Evolutionary conservation across 2,888 invertebrate genomes (phyloP).

Genomic region (Metacarcinus magister): DNA sequence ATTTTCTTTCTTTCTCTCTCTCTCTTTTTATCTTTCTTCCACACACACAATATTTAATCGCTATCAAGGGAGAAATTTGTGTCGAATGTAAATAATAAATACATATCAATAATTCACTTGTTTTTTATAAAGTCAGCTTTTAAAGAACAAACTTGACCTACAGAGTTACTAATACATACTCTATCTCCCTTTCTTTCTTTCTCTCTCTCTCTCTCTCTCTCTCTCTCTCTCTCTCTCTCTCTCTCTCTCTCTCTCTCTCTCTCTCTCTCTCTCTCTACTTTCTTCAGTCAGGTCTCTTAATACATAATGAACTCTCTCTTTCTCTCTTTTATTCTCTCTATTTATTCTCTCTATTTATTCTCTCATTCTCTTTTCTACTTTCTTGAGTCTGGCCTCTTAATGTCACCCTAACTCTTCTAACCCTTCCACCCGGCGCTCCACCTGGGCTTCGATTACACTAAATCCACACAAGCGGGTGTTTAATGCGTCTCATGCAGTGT

Average conservation of each 20-base stretch:
- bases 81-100: too few relatives aligned
- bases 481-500: neutral
- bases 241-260: neutral
- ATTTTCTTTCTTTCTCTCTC: too few relatives aligned
- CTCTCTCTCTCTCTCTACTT: neutral
- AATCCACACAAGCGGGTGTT: neutral
- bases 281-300: neutral
- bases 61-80: too few relatives aligned
- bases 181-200: too few relatives aligned
- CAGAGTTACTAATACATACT: too few relatives aligned
- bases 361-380: neutral
- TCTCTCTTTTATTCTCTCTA: neutral
- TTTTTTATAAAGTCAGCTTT: too few relatives aligned
- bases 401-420: neutral
- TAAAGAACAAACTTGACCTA: too few relatives aligned
- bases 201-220: too few relatives aligned
- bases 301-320: neutral
- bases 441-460: constrained; percentile 6
- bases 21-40: too few relatives aligned
- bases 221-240: neutral
- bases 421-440: neutral
- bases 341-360: too few relatives aligned
- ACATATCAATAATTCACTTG: too few relatives aligned
- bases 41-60: too few relatives aligned
- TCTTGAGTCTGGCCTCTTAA: neutral